Conservation (phyloP, 2,797 vertebrate genomes). For the Thalassophryne amazonica region DNA sequence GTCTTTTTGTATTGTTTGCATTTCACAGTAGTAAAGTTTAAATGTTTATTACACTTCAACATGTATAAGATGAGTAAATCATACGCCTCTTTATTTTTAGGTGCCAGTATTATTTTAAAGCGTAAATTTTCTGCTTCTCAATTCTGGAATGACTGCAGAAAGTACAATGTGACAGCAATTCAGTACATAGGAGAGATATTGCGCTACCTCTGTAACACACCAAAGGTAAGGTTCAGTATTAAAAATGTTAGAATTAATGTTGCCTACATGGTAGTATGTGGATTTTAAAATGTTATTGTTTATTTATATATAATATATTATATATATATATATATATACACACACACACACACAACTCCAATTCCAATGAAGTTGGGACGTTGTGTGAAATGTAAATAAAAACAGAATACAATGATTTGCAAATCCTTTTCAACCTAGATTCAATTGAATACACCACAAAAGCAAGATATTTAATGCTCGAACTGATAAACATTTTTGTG, state of each 20-base stretch:
- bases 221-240: slow-evolving; percentile 70
- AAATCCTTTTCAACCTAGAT: no score
- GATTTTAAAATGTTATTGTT: no score
- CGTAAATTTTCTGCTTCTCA: slow-evolving; percentile 86
- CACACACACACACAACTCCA: no score
- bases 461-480: no score
- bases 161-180: slow-evolving; percentile 84
- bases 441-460: no score
- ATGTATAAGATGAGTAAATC: background rate
- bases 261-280: no score
- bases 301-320: no score
- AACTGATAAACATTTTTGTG: no score
- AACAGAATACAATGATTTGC: no score
- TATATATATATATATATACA: no score
- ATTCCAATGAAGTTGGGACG: no score
- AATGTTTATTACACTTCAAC: background rate
- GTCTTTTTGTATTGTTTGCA: slow-evolving; percentile 8
- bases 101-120: slow-evolving; percentile 80
- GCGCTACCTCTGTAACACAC: slow-evolving; percentile 84
- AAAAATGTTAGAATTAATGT: background rate
- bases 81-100: slow-evolving; percentile 54
- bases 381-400: no score
- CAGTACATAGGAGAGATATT: slow-evolving; percentile 90
- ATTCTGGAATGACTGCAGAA: slow-evolving; percentile 90
- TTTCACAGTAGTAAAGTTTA: slow-evolving; percentile 27